Evolutionary conservation across 2,113 vertebrate species (phyloP), one percentile per base, ranked within the genome.

Genomic region (Sinocyclocheilus maitianheensis): DNA sequence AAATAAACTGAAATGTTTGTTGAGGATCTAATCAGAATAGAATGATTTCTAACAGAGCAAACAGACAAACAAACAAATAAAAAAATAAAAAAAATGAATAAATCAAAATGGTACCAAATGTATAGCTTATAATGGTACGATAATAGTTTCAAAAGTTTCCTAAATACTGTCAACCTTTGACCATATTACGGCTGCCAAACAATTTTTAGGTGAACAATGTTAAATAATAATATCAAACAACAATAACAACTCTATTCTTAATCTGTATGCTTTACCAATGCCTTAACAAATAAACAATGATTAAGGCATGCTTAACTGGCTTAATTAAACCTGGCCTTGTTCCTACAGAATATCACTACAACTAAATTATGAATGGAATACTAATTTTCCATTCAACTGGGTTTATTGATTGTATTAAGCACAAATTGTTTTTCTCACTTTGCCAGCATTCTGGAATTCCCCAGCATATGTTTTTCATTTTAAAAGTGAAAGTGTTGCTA

Each of bases 381-480:
- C 43, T 14, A 5, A 24, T 65, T 26, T 63, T 65, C 24, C 12
- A 65, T 26, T 65, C 63, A 65, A 0, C 67, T 55, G 76, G 5
- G 5, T 58, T 58, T 11, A 71, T 34, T 65, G 22, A 65, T 80
- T 48, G 12, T 48, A 18, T 13, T 16, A n/a, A 78, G 4, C 20
- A 46, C n/a, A 89, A 81, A 67, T 77, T 63, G 88, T 55, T 77
- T 55, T 81, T 69, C 20, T 79, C 71, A 16, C 60, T 34, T 84
- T 90, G 89, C 90, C 86, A 90, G 5, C 87, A 89, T 88, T 90
- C 83, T 87, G 58, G 91, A 93, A 90, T 89, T 81, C 75, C 80
- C 86, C 77, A 77, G 83, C 11, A n/a, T 84, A 87, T 86, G 88
- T 43, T 88, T 89, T 89, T 86, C 77, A 90, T 88, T 85, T 89